phyloP scores from a whole-genome alignment of 1,140 invertebrate species.

The Mylabris phalerata region DNA sequence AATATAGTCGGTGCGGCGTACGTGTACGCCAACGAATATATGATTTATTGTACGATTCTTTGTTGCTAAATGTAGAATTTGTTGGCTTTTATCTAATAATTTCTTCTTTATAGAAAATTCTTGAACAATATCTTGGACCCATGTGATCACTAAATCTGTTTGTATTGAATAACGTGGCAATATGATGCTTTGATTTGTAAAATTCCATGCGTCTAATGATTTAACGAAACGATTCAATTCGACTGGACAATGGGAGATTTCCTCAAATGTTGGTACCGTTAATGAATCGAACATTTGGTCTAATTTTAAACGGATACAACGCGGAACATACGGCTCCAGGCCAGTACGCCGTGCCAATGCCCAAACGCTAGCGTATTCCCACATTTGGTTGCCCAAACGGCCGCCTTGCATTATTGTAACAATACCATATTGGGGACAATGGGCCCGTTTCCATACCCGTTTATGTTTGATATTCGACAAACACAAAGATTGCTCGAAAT shows the following conservation, averaged over 20 bases:
- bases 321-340: conserved; percentile 51
- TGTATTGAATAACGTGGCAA: conserved; percentile 51
- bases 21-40: conserved; percentile 52
- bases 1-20: conserved; percentile 55
- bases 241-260: conserved; percentile 50
- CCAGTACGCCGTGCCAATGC: conserved; percentile 50
- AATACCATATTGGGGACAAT: conserved; percentile 50
- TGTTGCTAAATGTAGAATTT: conserved; percentile 41
- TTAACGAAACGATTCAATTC: conserved; percentile 45
- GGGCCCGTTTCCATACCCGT: conserved; percentile 42
- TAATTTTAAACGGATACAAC: conserved; percentile 50
- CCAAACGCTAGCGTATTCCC: conserved; percentile 58
- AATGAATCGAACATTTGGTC: conserved; percentile 49
- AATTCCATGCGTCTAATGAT: conserved; percentile 51
- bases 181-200: conserved; percentile 53
- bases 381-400: conserved; percentile 58
- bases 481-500: conserved; percentile 52
- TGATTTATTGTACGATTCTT: conserved; percentile 32
- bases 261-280: conserved; percentile 49
- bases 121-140: conserved; percentile 50
- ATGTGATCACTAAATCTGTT: conserved; percentile 50
- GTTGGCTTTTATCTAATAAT: conserved; percentile 44
- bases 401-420: conserved; percentile 53
- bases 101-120: conserved; percentile 51
- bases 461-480: conserved; percentile 45